phyloP scores from a whole-genome alignment of 2,888 invertebrate genomes.

The Beris morrisii region DNA sequence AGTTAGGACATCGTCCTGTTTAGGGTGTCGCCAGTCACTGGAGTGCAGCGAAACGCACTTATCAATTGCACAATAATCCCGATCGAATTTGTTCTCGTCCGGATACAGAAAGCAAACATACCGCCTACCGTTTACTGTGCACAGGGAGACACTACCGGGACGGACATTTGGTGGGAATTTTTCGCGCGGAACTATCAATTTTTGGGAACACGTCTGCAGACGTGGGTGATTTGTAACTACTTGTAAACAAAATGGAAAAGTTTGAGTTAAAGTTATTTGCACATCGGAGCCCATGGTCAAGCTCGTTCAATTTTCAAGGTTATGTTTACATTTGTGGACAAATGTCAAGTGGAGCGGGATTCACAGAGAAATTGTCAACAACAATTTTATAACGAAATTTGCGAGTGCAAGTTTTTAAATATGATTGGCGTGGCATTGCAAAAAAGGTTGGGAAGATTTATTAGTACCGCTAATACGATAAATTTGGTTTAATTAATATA shows the following conservation, averaged over 20 bases:
- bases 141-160: constrained; percentile 43
- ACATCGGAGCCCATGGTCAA: neutral
- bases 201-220: constrained; percentile 38
- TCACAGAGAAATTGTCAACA: neutral
- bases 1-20: constrained; percentile 18
- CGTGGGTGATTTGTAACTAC: neutral
- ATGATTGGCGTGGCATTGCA: no score
- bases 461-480: no score
- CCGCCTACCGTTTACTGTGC: constrained; percentile 40
- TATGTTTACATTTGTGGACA: neutral
- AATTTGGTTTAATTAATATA: no score
- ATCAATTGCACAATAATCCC: constrained; percentile 46
- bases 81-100: constrained; percentile 36
- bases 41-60: constrained; percentile 37
- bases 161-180: constrained; percentile 32
- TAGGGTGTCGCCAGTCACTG: constrained; percentile 28
- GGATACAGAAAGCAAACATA: constrained; percentile 43
- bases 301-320: neutral
- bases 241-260: constrained; percentile 14
- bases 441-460: no score
- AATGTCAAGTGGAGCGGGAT: constrained; percentile 13
- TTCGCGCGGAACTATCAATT: constrained; percentile 42
- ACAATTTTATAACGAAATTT: no score
- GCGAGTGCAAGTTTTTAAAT: no score
- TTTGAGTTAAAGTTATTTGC: neutral